Percentiles rank a stretch among this genome's conserved stretches.
These are phyloP conservation scores for Otus sunia DNA, from an alignment of 2,113 vertebrate genomes.

Conservation along the genomic window DNA sequence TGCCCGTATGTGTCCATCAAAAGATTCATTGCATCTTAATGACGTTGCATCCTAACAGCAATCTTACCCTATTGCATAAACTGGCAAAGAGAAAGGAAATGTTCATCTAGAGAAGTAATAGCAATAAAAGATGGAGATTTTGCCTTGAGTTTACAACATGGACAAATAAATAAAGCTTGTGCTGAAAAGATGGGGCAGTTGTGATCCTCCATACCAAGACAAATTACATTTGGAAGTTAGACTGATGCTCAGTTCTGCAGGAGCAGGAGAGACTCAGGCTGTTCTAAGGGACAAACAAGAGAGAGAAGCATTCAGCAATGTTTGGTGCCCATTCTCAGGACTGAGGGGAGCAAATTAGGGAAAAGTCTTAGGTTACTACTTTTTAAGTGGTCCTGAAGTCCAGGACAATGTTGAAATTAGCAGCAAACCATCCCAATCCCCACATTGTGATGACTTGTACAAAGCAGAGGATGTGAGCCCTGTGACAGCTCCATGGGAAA, in stretches of 20 bases:
- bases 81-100: slow-evolving; percentile 24
- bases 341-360: background rate
- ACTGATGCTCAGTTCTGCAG: background rate
- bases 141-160: background rate
- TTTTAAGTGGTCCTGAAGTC: background rate
- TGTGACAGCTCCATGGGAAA: background rate
- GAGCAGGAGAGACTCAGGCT: background rate
- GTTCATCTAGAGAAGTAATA: background rate
- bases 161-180: background rate
- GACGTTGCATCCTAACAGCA: background rate
- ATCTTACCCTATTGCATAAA: slow-evolving; percentile 6
- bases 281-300: background rate
- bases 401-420: background rate
- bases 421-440: background rate
- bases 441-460: too few species aligned
- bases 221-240: background rate
- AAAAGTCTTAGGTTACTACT: background rate
- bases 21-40: background rate
- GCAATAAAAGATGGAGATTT: background rate
- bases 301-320: background rate
- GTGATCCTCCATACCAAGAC: background rate
- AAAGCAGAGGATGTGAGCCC: background rate
- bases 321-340: background rate
- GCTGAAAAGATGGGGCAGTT: background rate
- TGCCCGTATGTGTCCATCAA: background rate